Evolutionary conservation across 2,888 invertebrate species (phyloP), one percentile per base, ranked within the genome.

Genomic region (Dryococelus australis): DNA sequence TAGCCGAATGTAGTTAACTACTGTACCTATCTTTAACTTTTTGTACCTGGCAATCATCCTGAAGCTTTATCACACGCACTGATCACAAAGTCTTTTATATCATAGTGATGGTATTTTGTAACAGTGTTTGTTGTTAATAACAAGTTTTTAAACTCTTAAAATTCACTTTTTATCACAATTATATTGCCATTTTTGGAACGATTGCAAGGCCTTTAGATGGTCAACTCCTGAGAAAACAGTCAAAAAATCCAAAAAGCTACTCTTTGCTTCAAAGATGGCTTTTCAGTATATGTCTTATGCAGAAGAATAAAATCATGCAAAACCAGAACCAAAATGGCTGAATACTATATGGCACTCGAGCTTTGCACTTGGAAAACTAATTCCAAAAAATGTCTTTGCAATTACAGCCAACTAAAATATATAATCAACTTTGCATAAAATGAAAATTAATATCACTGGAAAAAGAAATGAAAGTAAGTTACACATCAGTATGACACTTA

Each of bases 21-120:
- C n/a, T n/a, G n/a, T n/a, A n/a, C 28, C 20, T 83, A 79, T 35
- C 35, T 26, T 26, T 83, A 35, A 83, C 20, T 12, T 83, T 83
- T 35, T 35, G 9, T 83, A 83, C 83, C 83, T 35, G 83, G 35
- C 28, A 28, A 83, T 83, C 13, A 83, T 83, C 28, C 24, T 83
- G 12, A 83, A 83, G 35, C 83, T 83, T 28, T 83, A 83, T 83
- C 83, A 35, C 83, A 13, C 43, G 28, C 83, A 65, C 43, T 28
- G 4, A 83, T 83, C 83, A 83, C 35, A 83, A 83, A 28, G 35
- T 83, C 35, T 83, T 83, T 83, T n/a, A 83, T 16, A 83, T 65
- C 65, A 65, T 65, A 10, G 65, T 65, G 65, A 65, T 65, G 65
- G 65, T 65, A 65, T 65, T 65, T 65, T 65, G 65, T 65, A 65